A percentile compares a stretch with the other conserved stretches of the same genome.
Conservation (phyloP, 2,888 invertebrate genomes). For the Leucophenga montana region DNA sequence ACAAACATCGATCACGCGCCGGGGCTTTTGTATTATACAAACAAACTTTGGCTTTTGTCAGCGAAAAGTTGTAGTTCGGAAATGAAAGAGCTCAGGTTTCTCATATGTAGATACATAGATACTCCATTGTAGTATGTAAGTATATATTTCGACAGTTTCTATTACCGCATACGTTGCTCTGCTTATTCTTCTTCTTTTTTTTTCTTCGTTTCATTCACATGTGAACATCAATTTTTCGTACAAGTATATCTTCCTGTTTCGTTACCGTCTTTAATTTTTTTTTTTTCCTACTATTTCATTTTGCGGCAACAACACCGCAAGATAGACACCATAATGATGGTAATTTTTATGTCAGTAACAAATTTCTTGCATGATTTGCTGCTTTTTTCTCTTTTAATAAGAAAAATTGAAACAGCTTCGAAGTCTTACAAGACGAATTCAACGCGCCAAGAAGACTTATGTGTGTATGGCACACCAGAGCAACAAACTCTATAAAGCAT, state of each 20-base stretch:
- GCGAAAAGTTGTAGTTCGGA: background rate
- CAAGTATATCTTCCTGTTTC: conserved; percentile 46
- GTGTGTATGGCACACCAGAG: background rate
- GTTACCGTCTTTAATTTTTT: background rate
- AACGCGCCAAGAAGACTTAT: background rate
- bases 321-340: conserved; percentile 63
- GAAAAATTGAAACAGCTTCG: background rate
- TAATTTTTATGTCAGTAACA: conserved; percentile 67
- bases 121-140: conserved; percentile 24
- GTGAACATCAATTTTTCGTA: too few relatives aligned
- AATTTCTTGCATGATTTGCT: conserved; percentile 66
- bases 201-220: conserved; percentile 30
- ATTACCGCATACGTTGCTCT: conserved; percentile 58
- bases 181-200: conserved; percentile 33
- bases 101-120: conserved; percentile 16
- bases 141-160: conserved; percentile 62
- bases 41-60: too few relatives aligned
- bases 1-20: too few relatives aligned
- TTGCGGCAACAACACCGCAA: background rate
- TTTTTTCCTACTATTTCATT: conserved; percentile 46
- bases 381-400: conserved; percentile 13
- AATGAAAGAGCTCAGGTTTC: background rate
- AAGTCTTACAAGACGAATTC: background rate
- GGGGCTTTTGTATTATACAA: too few relatives aligned
- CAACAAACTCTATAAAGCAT: background rate